phyloP scores from a whole-genome alignment of 2,113 vertebrate genomes.

The Dasyprocta punctata region DNA sequence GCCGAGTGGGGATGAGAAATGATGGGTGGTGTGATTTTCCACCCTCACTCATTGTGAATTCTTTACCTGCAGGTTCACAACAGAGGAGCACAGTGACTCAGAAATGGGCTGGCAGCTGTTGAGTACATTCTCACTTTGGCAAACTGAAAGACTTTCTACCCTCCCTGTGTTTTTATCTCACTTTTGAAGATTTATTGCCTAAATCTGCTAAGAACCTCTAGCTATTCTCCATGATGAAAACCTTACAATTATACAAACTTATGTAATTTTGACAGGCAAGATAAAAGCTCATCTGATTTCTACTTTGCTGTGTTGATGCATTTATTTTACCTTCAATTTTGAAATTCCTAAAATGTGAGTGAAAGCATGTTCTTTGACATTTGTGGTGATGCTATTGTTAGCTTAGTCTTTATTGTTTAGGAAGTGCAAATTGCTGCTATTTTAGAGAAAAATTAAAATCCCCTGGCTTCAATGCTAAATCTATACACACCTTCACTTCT shows the following conservation, averaged over 20 bases:
- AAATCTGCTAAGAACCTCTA: neutral
- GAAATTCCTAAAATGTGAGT: conserved; percentile 16
- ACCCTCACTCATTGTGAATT: rapidly evolving
- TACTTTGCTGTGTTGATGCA: neutral
- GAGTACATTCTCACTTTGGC: neutral
- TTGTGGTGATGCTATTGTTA: neutral
- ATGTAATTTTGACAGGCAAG: conserved; percentile 15
- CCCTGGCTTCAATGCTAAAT: neutral
- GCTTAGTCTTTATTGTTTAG: conserved; percentile 1
- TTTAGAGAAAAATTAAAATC: conserved; percentile 18
- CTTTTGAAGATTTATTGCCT: neutral
- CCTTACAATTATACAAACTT: conserved; percentile 32
- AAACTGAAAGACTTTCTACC: neutral
- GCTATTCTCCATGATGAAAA: neutral
- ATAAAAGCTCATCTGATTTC: neutral
- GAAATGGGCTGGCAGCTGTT: neutral
- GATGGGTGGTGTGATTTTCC: no score
- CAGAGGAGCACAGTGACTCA: neutral
- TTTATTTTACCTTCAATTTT: conserved; percentile 32
- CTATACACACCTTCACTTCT: neutral
- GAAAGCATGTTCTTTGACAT: conserved; percentile 23
- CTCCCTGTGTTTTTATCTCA: neutral
- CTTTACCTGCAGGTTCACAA: neutral
- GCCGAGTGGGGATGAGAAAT: neutral
- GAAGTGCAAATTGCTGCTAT: neutral